Evolutionary conservation across 1,140 invertebrate species (phyloP).

Genomic region (Drosophila tropicalis): DNA sequence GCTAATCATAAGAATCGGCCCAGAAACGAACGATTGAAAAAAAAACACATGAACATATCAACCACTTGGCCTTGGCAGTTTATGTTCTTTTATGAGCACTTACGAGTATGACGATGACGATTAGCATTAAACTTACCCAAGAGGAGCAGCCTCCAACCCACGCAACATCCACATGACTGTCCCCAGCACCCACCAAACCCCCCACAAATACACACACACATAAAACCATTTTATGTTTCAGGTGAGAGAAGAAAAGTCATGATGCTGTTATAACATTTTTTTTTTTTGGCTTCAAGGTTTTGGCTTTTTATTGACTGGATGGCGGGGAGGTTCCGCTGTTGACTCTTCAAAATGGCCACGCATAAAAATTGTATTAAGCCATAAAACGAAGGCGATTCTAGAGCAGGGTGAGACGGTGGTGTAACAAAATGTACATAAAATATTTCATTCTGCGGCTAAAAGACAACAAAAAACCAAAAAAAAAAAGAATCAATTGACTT

Average conservation of each 20-base stretch:
- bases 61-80: constrained; percentile 40
- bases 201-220: constrained; percentile 26
- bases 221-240: constrained; percentile 73
- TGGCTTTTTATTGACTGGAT: constrained; percentile 44
- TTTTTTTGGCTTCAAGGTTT: constrained; percentile 45
- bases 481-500: constrained; percentile 60
- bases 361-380: constrained; percentile 80
- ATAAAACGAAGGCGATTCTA: constrained; percentile 54
- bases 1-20: constrained; percentile 65
- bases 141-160: constrained; percentile 8
- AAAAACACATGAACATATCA: neutral
- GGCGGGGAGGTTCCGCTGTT: constrained; percentile 34
- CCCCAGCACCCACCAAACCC: neutral
- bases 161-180: neutral
- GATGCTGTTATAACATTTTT: constrained; percentile 21
- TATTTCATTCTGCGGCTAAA: constrained; percentile 64
- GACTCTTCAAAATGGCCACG: constrained; percentile 63
- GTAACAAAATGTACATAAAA: constrained; percentile 48
- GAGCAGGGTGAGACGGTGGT: neutral
- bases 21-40: neutral
- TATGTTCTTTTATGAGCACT: constrained; percentile 51
- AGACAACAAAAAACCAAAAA: constrained; percentile 37
- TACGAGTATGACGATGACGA: constrained; percentile 62
- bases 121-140: constrained; percentile 72
- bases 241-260: constrained; percentile 41